Conservation (phyloP, 2,797 vertebrate species). For the Cryptoprocta ferox region DNA sequence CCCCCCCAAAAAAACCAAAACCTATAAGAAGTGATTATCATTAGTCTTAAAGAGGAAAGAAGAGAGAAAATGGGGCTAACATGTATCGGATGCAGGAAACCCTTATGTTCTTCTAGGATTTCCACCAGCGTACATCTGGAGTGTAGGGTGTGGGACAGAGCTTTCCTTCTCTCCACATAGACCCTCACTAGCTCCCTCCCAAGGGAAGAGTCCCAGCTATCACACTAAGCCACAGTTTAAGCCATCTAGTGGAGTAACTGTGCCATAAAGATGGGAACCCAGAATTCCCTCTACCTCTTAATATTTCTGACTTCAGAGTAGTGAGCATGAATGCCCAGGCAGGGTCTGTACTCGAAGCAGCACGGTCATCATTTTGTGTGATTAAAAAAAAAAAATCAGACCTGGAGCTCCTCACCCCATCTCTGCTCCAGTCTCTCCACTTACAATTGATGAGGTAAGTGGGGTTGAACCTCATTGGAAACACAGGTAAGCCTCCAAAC, state of each 20-base stretch:
- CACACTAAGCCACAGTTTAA: not conserved
- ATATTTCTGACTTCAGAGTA: not conserved
- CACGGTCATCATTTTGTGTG: not conserved
- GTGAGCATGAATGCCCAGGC: not conserved
- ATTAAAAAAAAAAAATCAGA: not conserved
- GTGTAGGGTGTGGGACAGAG: not conserved
- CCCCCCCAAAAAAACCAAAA: not conserved
- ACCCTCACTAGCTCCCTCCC: not conserved
- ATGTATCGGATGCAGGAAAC: not conserved
- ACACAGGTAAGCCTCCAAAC: not conserved
- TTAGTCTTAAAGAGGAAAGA: not conserved
- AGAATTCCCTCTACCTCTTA: not conserved
- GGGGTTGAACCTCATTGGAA: not conserved
- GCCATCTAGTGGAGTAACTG: not conserved
- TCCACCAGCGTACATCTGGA: not conserved
- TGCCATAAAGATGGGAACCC: not conserved
- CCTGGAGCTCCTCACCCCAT: not conserved
- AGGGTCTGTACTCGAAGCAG: not conserved
- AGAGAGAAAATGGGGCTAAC: not conserved
- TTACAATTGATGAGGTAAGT: too few species aligned
- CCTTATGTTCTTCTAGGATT: not conserved
- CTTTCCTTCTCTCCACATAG: not conserved
- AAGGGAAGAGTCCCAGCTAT: not conserved
- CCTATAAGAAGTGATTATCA: not conserved
- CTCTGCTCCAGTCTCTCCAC: not conserved